These are phyloP conservation scores for Thymelicus sylvestris DNA, from an alignment of 2,888 invertebrate genomes.

Conservation along the genomic window DNA sequence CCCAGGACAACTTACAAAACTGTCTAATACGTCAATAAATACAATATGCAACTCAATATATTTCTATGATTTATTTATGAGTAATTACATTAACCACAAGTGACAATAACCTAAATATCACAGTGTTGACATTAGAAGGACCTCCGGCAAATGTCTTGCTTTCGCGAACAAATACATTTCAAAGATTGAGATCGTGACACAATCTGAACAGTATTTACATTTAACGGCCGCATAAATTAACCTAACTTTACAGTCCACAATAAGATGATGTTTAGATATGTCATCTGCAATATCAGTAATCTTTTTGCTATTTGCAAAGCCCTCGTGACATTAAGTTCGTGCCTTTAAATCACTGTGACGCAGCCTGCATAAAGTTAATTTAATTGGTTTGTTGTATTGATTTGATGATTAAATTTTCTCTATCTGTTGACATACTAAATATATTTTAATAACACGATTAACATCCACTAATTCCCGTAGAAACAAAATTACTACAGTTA, in stretches of 20 bases:
- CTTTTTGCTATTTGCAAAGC: constrained; percentile 33
- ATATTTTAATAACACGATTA: too few species aligned
- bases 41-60: background rate
- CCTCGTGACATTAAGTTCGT: constrained; percentile 34
- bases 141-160: background rate
- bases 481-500: too few species aligned
- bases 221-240: constrained; percentile 37
- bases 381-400: constrained; percentile 27
- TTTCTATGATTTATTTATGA: background rate
- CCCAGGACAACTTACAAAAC: too few species aligned
- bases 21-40: background rate
- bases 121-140: constrained; percentile 1
- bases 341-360: constrained; percentile 34
- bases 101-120: constrained; percentile 10
- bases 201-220: constrained; percentile 30
- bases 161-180: constrained; percentile 19
- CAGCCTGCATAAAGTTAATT: constrained; percentile 26
- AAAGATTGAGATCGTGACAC: constrained; percentile 33
- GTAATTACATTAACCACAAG: background rate
- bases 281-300: constrained; percentile 37
- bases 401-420: background rate
- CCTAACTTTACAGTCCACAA: constrained; percentile 35
- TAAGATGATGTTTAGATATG: constrained; percentile 37
- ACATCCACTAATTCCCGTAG: too few species aligned
- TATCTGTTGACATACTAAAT: too few species aligned